These are phyloP conservation scores for Coecobrya sp. DNA, from an alignment of 2,888 invertebrate species.

Conservation along the genomic window DNA sequence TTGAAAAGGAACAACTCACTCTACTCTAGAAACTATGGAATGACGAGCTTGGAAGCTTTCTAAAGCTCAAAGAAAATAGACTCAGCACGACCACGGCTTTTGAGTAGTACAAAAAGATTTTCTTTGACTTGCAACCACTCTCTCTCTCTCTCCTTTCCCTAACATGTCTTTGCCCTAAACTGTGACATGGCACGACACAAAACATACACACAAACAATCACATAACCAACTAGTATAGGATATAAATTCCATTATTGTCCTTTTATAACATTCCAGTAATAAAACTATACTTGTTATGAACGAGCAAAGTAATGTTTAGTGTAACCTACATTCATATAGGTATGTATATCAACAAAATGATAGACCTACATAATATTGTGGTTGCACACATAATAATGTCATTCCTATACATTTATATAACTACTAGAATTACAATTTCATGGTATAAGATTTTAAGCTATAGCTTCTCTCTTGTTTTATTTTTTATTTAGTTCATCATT, in stretches of 20 bases:
- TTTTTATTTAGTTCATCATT: too few relatives aligned
- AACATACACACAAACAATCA: not conserved
- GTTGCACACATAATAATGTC: too few relatives aligned
- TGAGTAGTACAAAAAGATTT: not conserved
- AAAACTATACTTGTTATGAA: too few relatives aligned
- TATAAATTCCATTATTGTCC: not conserved
- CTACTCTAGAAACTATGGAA: not conserved
- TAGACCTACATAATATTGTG: too few relatives aligned
- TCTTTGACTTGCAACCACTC: not conserved
- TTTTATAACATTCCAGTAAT: not conserved
- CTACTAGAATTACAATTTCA: too few relatives aligned
- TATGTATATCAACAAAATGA: too few relatives aligned
- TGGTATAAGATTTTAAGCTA: too few relatives aligned
- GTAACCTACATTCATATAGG: too few relatives aligned
- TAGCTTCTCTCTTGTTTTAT: too few relatives aligned
- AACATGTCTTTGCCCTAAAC: conserved; percentile 26
- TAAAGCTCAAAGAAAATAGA: conserved; percentile 45
- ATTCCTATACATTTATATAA: too few relatives aligned
- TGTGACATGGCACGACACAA: conserved; percentile 28
- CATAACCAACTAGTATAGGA: not conserved
- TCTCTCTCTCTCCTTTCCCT: not conserved
- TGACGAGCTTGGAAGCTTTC: not conserved
- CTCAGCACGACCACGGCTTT: conserved; percentile 53
- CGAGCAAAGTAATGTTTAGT: too few relatives aligned
- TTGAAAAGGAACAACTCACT: too few relatives aligned